Evolutionary conservation across 2,888 invertebrate species (phyloP), one percentile per base, ranked within the genome.

Genomic region (Dynastes maya): DNA sequence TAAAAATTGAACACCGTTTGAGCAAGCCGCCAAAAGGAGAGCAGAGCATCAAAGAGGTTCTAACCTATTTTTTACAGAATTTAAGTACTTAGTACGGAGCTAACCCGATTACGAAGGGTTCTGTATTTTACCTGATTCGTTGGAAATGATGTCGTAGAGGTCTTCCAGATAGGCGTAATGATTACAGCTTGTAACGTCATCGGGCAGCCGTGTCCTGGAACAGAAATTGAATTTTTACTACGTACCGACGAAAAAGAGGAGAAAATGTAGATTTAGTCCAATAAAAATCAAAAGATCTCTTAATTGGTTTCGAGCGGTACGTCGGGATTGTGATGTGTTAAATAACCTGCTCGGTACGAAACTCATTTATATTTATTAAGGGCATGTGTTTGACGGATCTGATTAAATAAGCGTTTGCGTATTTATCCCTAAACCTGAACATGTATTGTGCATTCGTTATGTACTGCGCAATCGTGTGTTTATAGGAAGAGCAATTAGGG

Each of bases 131-230:
- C 94, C 92, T 88, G 91, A 91, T 82, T 93, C 92, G 80, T 91
- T 91, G 81, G 91, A 90, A 55, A 94, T 90, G 40, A 92, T 91
- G 84, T 94, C 94, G 85, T 93, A 93, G 87, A 94, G 92, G 89
- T 94, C 94, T 88, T 94, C 94, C 85, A 94, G 89, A 86, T 94
- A 93, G 83, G 93, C 93, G 86, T 94, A 94, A 88, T 94, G 93
- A 84, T 91, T 91, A 86, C 92, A 93, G 77, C 90, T 89, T 81
- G 90, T 91, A 74, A 93, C 91, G 84, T 93, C 93, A 83, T 91
- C 90, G 58, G 94, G 93, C 82, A 94, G 88, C 84, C 91, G 91
- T 82, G 92, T 90, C 85, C 94, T 94, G 91, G 68, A 91, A 91
- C 84, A 87, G 85, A 86, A 82, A 82, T 80, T 81, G 80, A 78